Percentiles rank a stretch among this genome's conserved stretches.
Evolutionary conservation across 2,113 vertebrate genomes (phyloP).

Genomic region (Mus pahari): DNA sequence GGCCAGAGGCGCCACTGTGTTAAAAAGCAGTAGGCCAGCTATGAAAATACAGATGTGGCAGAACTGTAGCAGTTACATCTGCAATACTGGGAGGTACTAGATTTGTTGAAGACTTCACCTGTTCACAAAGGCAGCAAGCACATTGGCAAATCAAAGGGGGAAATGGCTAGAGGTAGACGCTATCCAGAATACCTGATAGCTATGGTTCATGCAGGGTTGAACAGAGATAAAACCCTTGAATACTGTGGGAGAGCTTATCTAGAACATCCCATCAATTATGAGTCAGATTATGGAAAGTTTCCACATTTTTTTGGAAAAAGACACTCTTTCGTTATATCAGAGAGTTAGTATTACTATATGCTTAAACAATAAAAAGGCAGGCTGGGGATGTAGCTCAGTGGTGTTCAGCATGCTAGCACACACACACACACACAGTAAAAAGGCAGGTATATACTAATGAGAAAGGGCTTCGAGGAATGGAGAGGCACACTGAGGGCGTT

Average conservation of each 20-base stretch:
- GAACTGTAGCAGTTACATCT: neutral
- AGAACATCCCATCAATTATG: neutral
- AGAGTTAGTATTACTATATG: neutral
- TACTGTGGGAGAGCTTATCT: neutral
- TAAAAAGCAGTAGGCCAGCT: neutral
- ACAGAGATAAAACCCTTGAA: neutral
- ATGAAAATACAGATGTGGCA: neutral
- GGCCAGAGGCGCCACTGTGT: neutral
- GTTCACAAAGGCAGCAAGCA: conserved; percentile 1
- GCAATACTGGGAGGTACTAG: neutral
- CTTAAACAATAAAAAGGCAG: neutral
- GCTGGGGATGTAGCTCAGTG: neutral
- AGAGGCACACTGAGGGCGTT: neutral
- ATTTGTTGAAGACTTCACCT: neutral
- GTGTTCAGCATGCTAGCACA: neutral
- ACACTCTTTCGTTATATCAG: neutral
- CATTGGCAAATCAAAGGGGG: neutral
- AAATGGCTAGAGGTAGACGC: conserved; percentile 41
- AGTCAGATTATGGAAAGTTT: neutral
- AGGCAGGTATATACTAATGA: conserved; percentile 3
- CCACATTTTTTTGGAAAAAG: neutral
- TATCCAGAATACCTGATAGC: neutral
- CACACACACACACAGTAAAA: neutral
- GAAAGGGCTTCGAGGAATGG: neutral
- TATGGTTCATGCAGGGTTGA: neutral